A percentile compares a stretch with the other conserved stretches of the same genome.
phyloP scores from a whole-genome alignment of 2,113 vertebrate genomes.

The Choloepus hoffmanni region DNA sequence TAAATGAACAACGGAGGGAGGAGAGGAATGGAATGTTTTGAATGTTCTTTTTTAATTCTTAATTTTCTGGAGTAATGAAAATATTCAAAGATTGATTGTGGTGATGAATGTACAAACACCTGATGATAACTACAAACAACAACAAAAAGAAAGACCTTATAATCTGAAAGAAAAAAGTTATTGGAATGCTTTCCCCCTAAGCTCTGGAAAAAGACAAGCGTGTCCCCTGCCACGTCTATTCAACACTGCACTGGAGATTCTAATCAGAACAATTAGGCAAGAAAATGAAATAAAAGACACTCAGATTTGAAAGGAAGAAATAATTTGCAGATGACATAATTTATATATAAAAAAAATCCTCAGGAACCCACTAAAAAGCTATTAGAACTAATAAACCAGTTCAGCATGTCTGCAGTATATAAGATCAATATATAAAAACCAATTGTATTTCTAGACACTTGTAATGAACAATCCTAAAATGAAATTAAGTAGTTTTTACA shows the following conservation, averaged over 20 bases:
- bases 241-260: neutral
- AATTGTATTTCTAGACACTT: neutral
- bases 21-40: too few species aligned
- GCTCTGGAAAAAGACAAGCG: neutral
- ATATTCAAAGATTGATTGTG: too few species aligned
- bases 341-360: neutral
- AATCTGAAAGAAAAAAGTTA: neutral
- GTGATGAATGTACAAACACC: too few species aligned
- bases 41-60: too few species aligned
- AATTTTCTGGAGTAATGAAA: too few species aligned
- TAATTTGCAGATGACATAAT: neutral
- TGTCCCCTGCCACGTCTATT: neutral
- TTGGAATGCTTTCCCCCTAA: neutral
- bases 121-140: too few species aligned
- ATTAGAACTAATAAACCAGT: conserved; percentile 24
- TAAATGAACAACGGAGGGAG: too few species aligned
- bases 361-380: neutral
- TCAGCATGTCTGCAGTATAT: neutral
- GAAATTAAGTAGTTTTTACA: neutral
- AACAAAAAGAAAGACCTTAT: neutral
- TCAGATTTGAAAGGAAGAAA: conserved; percentile 11
- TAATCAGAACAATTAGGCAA: neutral
- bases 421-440: conserved; percentile 7
- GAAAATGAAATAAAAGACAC: conserved; percentile 15
- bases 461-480: conserved; percentile 14